Evolutionary conservation across 2,113 vertebrate species (phyloP).

Genomic region (Actinemys pallida): DNA sequence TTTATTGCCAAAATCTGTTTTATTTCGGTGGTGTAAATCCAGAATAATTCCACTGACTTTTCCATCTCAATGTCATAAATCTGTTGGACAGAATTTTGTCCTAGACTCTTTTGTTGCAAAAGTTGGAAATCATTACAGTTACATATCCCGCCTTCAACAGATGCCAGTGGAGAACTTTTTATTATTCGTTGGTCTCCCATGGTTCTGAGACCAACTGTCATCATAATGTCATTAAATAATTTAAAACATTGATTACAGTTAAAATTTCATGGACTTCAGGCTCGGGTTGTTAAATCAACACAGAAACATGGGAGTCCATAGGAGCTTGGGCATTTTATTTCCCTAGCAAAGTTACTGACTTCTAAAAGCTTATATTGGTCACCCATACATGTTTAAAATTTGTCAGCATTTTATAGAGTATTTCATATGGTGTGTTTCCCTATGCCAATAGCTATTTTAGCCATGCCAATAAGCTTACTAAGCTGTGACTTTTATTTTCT

Average conservation of each 20-base stretch:
- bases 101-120: neutral
- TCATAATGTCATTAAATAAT: neutral
- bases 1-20: neutral
- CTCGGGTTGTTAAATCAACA: neutral
- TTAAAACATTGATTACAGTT: neutral
- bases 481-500: neutral
- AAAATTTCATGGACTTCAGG: neutral
- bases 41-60: neutral
- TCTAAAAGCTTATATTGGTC: neutral
- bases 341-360: neutral
- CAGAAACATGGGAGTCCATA: rapidly evolving
- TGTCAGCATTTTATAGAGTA: neutral
- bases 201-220: neutral
- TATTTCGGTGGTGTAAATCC: neutral
- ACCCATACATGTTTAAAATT: rapidly evolving
- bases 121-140: neutral
- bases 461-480: neutral
- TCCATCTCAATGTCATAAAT: neutral
- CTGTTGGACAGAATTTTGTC: neutral
- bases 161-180: neutral
- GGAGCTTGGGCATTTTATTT: neutral
- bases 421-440: neutral
- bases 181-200: neutral
- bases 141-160: neutral
- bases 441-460: neutral